Evolutionary conservation across 2,113 vertebrate genomes (phyloP), one percentile per base, ranked within the genome.

Genomic region (Nibea albiflora): DNA sequence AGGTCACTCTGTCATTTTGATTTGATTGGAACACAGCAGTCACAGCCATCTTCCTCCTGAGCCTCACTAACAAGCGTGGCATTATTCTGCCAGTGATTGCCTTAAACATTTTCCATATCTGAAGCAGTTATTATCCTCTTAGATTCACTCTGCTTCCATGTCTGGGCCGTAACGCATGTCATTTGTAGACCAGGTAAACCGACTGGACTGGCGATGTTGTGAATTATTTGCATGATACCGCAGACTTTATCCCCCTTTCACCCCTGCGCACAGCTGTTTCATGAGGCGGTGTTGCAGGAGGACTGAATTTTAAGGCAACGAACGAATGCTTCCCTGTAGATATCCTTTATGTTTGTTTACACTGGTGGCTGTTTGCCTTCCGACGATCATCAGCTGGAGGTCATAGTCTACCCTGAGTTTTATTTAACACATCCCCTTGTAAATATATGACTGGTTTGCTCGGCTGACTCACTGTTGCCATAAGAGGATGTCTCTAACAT

Each of bases 1-100:
- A 94, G 91, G 92, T 91, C 92, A 92, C 69, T 76, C 86, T 90
- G 91, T 91, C 89, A 90, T 91, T 92, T 85, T 89, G 86, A 91
- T 92, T 90, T 92, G 91, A 93, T 92, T 91, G 90, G 88, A 91
- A 70, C 88, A 65, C 90, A 88, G 91, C 89, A 86, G 90, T 86
- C 88, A 88, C 65, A 69, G 74, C 78, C 83, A 57, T 88, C 80
- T 73, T 85, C 83, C 87, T 87, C 83, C 82, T 82, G 87, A 88
- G 90, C 84, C 77, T 66, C 82, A 7, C 88, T 88, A 92, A 93
- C 92, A 89, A 91, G 85, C 76, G 26, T 75, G 61, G 54, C 75
- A 75, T 81, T 78, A 67, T 82, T 68, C 71, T 52, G 85, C 64
- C 76, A 73, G 69, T 16, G 1, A 73, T 67, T 52, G 28, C 68